Conservation (phyloP, 2,113 vertebrate genomes). For the Myxocyprinus asiaticus region DNA sequence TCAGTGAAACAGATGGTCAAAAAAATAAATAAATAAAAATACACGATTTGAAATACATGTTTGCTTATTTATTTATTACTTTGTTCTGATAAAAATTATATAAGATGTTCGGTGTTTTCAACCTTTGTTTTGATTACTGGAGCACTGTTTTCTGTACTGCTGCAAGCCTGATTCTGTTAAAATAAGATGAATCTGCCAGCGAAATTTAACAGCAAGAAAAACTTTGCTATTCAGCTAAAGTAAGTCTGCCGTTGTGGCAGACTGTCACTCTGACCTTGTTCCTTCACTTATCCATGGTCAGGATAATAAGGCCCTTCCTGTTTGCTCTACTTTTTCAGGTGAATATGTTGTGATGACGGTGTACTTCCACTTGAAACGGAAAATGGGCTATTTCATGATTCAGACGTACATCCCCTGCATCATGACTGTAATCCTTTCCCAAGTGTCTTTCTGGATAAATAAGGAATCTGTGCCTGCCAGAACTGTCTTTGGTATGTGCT, state of each 20-base stretch:
- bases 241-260: conserved; percentile 11
- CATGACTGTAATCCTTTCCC: conserved; percentile 99
- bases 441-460: conserved; percentile 99
- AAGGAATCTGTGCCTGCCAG: conserved; percentile 97
- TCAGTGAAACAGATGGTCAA: not conserved
- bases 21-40: not conserved
- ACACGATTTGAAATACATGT: too few species aligned
- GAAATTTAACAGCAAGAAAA: conserved; percentile 22
- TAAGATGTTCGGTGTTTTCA: conserved; percentile 4
- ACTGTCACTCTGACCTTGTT: conserved; percentile 36
- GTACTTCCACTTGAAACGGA: conserved; percentile 93
- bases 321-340: conserved; percentile 73
- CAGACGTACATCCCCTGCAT: conserved; percentile 99
- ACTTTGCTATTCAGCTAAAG: conserved; percentile 11
- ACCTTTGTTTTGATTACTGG: conserved; percentile 8
- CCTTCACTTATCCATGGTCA: not conserved
- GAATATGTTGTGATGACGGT: conserved; percentile 99
- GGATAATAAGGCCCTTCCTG: conserved; percentile 27
- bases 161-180: conserved; percentile 29
- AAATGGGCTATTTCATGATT: conserved; percentile 99
- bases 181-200: conserved; percentile 25
- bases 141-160: not conserved
- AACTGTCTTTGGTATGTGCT: conserved; percentile 93
- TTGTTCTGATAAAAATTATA: conserved; percentile 22
- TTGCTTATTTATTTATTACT: not conserved